Evolutionary conservation across 2,797 vertebrate species (phyloP).

Genomic region (Ctenosaura bakeri): DNA sequence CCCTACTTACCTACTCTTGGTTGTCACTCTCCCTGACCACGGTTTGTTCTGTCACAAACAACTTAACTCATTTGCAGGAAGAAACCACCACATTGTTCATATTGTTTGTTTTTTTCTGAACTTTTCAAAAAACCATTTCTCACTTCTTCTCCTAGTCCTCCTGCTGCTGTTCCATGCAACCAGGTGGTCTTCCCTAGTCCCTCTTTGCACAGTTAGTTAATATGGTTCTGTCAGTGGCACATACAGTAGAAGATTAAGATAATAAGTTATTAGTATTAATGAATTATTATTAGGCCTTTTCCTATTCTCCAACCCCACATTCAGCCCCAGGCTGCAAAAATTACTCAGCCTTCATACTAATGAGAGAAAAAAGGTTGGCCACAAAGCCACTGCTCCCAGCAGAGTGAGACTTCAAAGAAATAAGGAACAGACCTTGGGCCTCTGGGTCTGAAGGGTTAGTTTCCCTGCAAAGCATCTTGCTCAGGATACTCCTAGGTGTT

Average conservation of each 20-base stretch:
- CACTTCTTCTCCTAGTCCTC: background rate
- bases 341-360: constrained; percentile 18
- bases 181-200: background rate
- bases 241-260: constrained; percentile 20
- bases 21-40: too few species aligned
- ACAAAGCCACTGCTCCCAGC: background rate
- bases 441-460: background rate
- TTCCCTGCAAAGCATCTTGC: background rate
- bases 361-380: background rate
- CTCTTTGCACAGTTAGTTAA: constrained; percentile 13
- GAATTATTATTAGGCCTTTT: background rate
- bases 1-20: background rate
- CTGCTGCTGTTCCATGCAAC: background rate
- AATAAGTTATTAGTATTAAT: constrained; percentile 8
- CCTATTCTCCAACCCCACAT: background rate
- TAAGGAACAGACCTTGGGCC: constrained; percentile 20
- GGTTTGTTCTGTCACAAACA: background rate
- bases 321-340: constrained; percentile 13
- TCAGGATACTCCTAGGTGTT: constrained; percentile 11
- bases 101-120: background rate
- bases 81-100: background rate
- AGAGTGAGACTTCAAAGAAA: constrained; percentile 16
- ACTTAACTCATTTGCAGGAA: background rate
- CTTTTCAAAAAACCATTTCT: background rate
- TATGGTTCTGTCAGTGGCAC: constrained; percentile 14